Percentiles rank a stretch among this genome's conserved stretches.
Conservation (phyloP, 2,113 vertebrate genomes). For the Ammodramus savannarum region DNA sequence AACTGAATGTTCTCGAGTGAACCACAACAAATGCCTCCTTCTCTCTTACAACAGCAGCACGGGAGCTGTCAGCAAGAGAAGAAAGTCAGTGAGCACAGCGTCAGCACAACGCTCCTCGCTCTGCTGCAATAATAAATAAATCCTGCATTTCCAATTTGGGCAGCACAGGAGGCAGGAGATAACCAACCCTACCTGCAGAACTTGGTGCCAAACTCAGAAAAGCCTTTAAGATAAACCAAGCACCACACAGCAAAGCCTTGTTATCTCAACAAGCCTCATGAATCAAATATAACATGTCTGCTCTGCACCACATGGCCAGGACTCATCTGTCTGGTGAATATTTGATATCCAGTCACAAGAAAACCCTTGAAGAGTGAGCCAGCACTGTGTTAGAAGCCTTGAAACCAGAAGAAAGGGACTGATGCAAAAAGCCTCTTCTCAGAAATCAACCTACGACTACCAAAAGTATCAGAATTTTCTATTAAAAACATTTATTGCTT, state of each 20-base stretch:
- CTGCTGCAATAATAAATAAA: neutral
- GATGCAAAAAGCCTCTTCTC: neutral
- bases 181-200: neutral
- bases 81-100: neutral
- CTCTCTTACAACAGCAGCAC: neutral
- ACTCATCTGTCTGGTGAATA: neutral
- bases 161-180: neutral
- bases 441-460: neutral
- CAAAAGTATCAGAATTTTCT: neutral
- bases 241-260: neutral
- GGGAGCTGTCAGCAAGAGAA: neutral
- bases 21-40: constrained; percentile 37
- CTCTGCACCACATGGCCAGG: neutral
- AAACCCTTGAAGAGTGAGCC: neutral
- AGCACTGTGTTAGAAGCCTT: neutral
- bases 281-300: neutral
- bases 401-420: neutral
- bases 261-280: neutral
- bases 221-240: neutral
- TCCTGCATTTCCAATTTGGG: neutral
- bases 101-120: neutral
- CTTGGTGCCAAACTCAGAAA: neutral
- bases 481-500: neutral
- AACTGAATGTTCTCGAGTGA: constrained; percentile 32
- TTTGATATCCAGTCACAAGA: neutral